Conservation (phyloP, 2,113 vertebrate species). For the Istiophorus platypterus region DNA sequence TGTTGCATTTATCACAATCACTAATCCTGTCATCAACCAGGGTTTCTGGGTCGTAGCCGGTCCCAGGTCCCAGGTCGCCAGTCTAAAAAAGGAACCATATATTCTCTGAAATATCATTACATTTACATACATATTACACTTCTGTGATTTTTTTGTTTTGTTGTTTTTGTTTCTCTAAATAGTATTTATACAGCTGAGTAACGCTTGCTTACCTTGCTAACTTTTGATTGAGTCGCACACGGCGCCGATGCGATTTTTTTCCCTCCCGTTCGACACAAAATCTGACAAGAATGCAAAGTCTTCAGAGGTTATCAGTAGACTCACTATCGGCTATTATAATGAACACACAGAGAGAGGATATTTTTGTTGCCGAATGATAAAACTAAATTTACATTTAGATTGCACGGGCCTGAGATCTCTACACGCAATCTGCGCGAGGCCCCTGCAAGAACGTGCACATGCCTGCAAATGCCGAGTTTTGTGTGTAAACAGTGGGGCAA, state of each 20-base stretch:
- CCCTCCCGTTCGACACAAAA: background rate
- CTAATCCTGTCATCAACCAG: too few relatives aligned
- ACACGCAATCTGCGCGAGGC: background rate
- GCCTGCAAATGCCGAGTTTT: background rate
- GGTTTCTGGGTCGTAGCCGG: too few relatives aligned
- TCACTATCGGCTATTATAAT: slow-evolving; percentile 4
- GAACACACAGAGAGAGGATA: background rate
- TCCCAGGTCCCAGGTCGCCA: too few relatives aligned
- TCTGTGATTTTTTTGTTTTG: background rate
- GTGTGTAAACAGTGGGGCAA: background rate
- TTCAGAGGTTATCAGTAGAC: background rate
- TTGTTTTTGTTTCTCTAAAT: background rate
- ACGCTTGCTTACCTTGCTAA: background rate
- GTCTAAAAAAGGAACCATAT: background rate
- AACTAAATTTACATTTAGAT: slow-evolving; percentile 49
- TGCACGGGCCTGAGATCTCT: background rate
- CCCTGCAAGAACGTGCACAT: background rate
- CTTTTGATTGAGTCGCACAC: background rate
- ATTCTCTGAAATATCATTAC: background rate
- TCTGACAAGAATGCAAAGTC: background rate
- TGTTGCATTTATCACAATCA: background rate
- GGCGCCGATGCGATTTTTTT: background rate
- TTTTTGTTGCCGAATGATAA: slow-evolving; percentile 9
- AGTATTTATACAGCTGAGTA: background rate
- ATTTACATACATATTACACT: background rate